A percentile compares a stretch with the other conserved stretches of the same genome.
Evolutionary conservation across 2,888 invertebrate genomes (phyloP).

Genomic region (Schrankia costaestrigalis): DNA sequence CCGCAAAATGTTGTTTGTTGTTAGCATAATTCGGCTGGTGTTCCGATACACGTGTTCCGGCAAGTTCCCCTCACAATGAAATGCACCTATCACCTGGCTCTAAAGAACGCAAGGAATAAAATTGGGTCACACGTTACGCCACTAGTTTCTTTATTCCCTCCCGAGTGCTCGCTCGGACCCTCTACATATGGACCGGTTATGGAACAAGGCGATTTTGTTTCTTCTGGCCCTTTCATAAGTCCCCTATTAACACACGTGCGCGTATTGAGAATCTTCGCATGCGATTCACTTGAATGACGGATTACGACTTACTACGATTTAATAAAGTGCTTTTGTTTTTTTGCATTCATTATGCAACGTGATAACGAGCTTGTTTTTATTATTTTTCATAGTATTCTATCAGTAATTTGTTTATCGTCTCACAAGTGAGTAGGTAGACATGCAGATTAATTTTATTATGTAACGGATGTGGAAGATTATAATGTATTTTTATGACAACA

Average conservation of each 20-base stretch:
- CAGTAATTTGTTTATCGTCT: too few relatives aligned
- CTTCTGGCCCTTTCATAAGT: constrained; percentile 45
- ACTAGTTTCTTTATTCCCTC: constrained; percentile 36
- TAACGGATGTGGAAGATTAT: too few relatives aligned
- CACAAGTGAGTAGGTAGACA: too few relatives aligned
- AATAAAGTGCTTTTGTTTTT: too few relatives aligned
- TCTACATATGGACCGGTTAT: constrained; percentile 47
- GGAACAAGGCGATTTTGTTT: constrained; percentile 41
- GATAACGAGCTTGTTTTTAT: too few relatives aligned
- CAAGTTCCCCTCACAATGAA: constrained; percentile 48
- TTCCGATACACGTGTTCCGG: constrained; percentile 57
- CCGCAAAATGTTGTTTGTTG: constrained; percentile 24
- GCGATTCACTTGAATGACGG: constrained; percentile 44
- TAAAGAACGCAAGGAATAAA: constrained; percentile 43
- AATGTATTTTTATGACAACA: too few relatives aligned
- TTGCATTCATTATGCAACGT: too few relatives aligned
- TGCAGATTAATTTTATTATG: too few relatives aligned
- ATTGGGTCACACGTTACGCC: constrained; percentile 75
- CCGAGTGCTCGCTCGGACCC: constrained; percentile 23
- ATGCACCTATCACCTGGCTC: constrained; percentile 73
- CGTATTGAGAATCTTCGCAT: constrained; percentile 43
- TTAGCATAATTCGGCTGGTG: constrained; percentile 43
- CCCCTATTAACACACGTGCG: constrained; percentile 69
- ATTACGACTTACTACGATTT: constrained; percentile 17
- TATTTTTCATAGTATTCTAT: too few relatives aligned